A percentile compares a stretch with the other conserved stretches of the same genome.
Conservation (phyloP, 2,113 vertebrate species). For the Crotalus viridis region DNA sequence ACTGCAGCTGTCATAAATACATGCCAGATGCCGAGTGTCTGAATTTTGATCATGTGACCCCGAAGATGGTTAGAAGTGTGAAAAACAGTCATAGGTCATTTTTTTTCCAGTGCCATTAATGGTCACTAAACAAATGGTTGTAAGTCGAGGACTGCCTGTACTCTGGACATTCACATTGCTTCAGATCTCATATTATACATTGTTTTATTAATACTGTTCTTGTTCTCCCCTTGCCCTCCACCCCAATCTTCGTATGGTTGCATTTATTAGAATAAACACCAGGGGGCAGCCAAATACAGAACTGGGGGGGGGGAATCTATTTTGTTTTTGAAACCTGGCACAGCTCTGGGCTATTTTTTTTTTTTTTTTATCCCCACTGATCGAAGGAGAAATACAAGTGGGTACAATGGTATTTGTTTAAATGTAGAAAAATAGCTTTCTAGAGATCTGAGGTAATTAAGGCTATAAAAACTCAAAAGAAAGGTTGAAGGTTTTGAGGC, state of each 20-base stretch:
- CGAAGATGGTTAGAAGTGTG: background rate
- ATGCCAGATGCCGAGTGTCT: no score
- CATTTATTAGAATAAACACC: slow-evolving; percentile 38
- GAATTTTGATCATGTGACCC: background rate
- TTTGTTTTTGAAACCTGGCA: background rate
- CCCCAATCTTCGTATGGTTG: background rate
- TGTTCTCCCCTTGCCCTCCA: background rate
- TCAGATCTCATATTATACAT: background rate
- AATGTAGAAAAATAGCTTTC: slow-evolving; percentile 48
- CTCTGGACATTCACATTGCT: background rate
- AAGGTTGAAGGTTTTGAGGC: accelerated
- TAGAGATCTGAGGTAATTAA: slow-evolving; percentile 50
- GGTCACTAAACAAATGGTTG: background rate
- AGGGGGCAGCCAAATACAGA: slow-evolving; percentile 62
- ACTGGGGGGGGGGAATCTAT: background rate
- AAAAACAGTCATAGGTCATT: background rate
- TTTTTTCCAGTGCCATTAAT: background rate
- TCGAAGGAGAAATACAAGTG: background rate
- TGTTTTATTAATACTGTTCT: slow-evolving; percentile 4
- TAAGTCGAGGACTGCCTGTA: background rate
- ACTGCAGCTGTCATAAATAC: no score
- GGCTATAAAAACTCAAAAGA: slow-evolving; percentile 26
- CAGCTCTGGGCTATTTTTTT: slow-evolving; percentile 4
- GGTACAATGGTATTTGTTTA: background rate
- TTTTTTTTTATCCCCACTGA: background rate